Percentiles rank a stretch among this genome's conserved stretches.
Evolutionary conservation across 2,797 vertebrate genomes (phyloP).

Genomic region (Catostomus latipinnis): DNA sequence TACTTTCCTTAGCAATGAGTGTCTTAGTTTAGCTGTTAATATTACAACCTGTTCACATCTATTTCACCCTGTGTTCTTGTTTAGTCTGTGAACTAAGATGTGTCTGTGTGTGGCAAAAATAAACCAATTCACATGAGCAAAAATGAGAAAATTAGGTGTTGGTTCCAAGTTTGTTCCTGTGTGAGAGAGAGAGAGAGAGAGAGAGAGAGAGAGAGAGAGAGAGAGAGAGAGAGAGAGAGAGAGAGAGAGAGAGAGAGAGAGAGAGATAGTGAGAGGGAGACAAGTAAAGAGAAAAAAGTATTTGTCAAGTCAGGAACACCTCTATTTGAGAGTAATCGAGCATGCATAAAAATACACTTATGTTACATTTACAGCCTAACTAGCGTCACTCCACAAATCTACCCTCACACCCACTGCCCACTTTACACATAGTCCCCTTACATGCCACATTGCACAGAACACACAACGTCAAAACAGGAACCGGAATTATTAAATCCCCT

Average conservation of each 20-base stretch:
- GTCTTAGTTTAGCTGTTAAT: background rate
- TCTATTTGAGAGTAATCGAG: constrained; percentile 15
- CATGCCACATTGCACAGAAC: constrained; percentile 15
- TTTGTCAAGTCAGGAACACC: constrained; percentile 6
- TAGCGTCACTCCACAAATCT: constrained; percentile 11
- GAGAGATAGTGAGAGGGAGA: background rate
- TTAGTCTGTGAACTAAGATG: background rate
- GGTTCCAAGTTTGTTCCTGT: background rate
- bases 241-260: background rate
- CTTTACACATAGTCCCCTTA: background rate
- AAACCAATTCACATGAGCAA: background rate
- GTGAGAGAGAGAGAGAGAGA: background rate
- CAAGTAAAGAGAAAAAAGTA: background rate
- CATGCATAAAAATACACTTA: background rate
- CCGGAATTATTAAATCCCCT: constrained; percentile 7
- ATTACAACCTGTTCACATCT: background rate
- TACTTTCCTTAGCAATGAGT: background rate
- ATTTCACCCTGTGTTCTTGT: constrained; percentile 13
- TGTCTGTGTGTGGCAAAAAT: background rate
- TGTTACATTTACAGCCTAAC: background rate
- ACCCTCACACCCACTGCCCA: background rate
- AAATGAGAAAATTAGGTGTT: background rate
- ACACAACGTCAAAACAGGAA: constrained; percentile 42
- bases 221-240: background rate
- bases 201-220: background rate